A percentile compares a stretch with the other conserved stretches of the same genome.
These are phyloP conservation scores for Meles meles DNA, from an alignment of 2,113 vertebrate genomes.

Conservation along the genomic window DNA sequence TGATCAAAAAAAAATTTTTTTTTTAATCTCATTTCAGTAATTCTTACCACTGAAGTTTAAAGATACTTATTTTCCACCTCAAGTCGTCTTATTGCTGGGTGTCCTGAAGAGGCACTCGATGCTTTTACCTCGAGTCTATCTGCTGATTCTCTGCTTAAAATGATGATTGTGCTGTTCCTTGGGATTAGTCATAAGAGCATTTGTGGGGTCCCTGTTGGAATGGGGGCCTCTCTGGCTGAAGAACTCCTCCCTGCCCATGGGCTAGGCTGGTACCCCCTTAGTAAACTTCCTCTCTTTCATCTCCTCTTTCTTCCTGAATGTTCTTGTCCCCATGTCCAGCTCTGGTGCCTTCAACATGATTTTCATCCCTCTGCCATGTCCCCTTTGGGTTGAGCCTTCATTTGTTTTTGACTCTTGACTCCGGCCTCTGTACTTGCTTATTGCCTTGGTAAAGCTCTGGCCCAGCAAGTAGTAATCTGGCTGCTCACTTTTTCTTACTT, in stretches of 20 bases:
- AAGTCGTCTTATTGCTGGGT: not conserved
- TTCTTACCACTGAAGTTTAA: not conserved
- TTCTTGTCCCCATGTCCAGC: not conserved
- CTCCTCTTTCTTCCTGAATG: not conserved
- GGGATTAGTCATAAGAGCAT: not conserved
- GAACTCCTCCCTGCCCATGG: not conserved
- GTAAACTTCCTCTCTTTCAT: not conserved
- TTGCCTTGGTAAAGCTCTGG: not conserved
- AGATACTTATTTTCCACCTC: not conserved
- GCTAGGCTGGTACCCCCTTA: not conserved
- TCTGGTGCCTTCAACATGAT: not conserved
- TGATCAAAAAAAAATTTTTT: not conserved
- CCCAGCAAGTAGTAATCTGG: not conserved
- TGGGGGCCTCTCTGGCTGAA: not conserved
- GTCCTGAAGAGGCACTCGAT: not conserved
- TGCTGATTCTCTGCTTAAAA: not conserved
- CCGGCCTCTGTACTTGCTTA: not conserved
- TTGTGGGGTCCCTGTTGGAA: not conserved
- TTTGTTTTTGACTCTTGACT: not conserved
- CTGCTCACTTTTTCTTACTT: not conserved
- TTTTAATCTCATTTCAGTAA: not conserved
- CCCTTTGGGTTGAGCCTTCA: not conserved
- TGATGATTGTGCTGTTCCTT: not conserved
- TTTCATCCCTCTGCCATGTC: not conserved
- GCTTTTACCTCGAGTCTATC: not conserved